Base-by-base conservation (phyloP, 1,140 invertebrate species). In the Papilio machaon region DNA sequence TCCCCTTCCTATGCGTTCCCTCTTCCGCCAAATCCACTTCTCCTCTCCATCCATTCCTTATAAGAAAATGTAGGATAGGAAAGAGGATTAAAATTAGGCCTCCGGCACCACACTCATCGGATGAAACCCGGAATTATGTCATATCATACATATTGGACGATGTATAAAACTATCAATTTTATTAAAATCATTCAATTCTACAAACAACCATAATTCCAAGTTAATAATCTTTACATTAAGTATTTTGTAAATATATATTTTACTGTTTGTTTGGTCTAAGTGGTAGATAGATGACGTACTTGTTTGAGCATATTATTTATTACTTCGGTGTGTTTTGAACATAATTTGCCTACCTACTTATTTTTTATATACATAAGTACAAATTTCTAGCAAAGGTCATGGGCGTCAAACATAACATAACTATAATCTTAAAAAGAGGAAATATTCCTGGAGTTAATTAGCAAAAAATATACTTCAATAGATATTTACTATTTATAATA, bases 231-330 rank as follows among this genome's bases (percentile, higher is more conserved):
- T 49, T 49, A 73, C 15, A 49, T 52, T 38, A 75, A 47, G 47
- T 75, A 75, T 75, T 75, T 49, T 75, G 73, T 75, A 75, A 75
- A 75, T 75, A 75, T 47, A 75, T 10, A 7, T 75, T 75, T 46
- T 49, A 43, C 10, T 75, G 15, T 75, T 75, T 75, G 47, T 23
- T 75, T 13, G n/a, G 73, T 19, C 47, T 75, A 75, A 75, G 73
- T 75, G 73, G 73, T 23, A 13, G n/a, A 30, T 23, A 30, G 73
- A n/a, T 75, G 73, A 75, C 46, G 73, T 43, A 74, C 73, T 74
- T 74, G 73, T 74, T 74, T 74, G n/a, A 74, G 43, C 43, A 47
- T 58, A 58, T 58, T 58, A 58, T 58, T 58, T 58, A 64, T 64
- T 35, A 64, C 60, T 64, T 64, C 13, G 30, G 60, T 64, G 10